A percentile compares a stretch with the other conserved stretches of the same genome.
Evolutionary conservation across 2,797 vertebrate genomes (phyloP).

Genomic region (Rhabdomys pumilio): DNA sequence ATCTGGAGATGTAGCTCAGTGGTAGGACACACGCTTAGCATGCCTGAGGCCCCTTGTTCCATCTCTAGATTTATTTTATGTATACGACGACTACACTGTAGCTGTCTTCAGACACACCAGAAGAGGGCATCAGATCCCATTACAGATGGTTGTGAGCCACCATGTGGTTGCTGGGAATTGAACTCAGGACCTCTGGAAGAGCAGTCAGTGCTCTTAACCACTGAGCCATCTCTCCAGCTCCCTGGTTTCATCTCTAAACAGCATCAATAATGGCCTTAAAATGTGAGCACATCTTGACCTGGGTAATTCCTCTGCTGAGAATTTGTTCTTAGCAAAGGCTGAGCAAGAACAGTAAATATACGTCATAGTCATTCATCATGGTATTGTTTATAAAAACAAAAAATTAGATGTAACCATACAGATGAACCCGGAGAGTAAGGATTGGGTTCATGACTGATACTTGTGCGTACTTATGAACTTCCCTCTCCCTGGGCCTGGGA

Average conservation of each 20-base stretch:
- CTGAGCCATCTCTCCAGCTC: no score
- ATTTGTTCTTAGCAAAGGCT: not conserved
- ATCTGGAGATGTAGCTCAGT: not conserved
- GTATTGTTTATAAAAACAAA: not conserved
- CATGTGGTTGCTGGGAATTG: no score
- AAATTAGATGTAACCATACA: not conserved
- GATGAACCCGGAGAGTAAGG: not conserved
- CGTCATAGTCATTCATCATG: rapidly evolving
- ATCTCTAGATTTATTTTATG: not conserved
- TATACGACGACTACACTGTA: no score
- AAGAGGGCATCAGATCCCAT: no score
- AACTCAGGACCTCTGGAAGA: no score
- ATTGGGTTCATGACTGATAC: not conserved
- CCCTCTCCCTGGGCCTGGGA: not conserved
- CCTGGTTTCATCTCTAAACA: not conserved
- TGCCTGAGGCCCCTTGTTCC: not conserved
- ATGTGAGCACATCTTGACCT: not conserved
- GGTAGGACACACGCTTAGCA: not conserved
- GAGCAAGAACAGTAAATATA: not conserved
- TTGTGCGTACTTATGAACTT: rapidly evolving
- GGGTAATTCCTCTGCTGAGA: not conserved
- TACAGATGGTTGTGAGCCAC: no score
- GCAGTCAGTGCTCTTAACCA: no score
- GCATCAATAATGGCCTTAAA: not conserved
- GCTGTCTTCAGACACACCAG: no score